These are phyloP conservation scores for Atta colombica DNA, from an alignment of 1,140 invertebrate species.

Conservation along the genomic window DNA sequence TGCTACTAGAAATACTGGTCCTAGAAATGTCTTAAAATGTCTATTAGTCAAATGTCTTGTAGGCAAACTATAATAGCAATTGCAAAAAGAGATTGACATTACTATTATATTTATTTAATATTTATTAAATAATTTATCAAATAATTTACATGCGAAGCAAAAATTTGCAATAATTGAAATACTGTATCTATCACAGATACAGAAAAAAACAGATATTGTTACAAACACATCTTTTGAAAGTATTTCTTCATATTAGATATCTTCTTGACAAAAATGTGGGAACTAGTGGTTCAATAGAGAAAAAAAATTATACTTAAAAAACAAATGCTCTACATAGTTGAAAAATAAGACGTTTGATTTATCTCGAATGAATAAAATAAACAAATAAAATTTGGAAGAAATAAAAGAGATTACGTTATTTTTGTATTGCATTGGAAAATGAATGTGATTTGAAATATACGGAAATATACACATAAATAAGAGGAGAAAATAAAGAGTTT, in stretches of 20 bases:
- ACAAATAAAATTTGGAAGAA: not conserved
- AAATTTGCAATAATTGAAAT: not conserved
- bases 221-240: not conserved
- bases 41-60: too few relatives aligned
- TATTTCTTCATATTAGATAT: slow-evolving; percentile 1
- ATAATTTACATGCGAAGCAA: not conserved
- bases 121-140: not conserved
- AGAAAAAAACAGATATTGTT: slow-evolving; percentile 3
- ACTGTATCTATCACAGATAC: not conserved
- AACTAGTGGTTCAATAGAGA: not conserved
- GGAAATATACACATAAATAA: not conserved
- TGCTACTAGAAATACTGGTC: not conserved
- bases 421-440: not conserved
- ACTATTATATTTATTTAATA: not conserved
- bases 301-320: not conserved
- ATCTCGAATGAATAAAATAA: not conserved
- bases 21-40: not conserved
- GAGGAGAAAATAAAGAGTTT: not conserved
- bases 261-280: not conserved
- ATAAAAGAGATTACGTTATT: not conserved
- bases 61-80: not conserved
- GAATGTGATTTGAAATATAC: not conserved
- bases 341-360: not conserved
- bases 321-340: not conserved
- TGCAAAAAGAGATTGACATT: not conserved